Percentiles rank a stretch among this genome's conserved stretches.
These are phyloP conservation scores for Capreolus pygargus DNA, from an alignment of 2,113 vertebrate species.

Conservation along the genomic window DNA sequence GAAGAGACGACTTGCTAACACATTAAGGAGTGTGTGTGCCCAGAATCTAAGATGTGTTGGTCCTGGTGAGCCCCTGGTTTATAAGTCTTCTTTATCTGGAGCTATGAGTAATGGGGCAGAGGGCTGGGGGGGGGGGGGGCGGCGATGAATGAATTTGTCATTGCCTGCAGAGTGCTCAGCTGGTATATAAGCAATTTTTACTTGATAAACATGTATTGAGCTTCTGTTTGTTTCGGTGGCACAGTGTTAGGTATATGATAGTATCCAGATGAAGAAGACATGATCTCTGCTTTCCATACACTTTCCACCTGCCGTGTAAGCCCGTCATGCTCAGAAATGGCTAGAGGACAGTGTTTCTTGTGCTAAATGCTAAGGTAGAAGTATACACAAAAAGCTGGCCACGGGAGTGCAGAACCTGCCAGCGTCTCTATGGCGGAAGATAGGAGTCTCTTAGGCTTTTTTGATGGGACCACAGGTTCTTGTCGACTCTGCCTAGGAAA, in stretches of 20 bases:
- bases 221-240: neutral
- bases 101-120: neutral
- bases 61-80: neutral
- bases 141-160: neutral
- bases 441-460: neutral
- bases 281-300: neutral
- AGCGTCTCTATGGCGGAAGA: neutral
- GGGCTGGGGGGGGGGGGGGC: rapidly evolving
- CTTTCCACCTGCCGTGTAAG: neutral
- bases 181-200: neutral
- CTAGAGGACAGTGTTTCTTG: neutral
- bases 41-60: neutral
- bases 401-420: neutral
- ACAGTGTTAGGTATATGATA: neutral
- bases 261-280: neutral
- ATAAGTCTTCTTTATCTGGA: neutral
- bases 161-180: neutral
- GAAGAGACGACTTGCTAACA: neutral
- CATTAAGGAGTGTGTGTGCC: neutral
- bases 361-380: neutral
- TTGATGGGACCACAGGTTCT: neutral
- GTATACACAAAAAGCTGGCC: neutral
- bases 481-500: neutral
- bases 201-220: neutral
- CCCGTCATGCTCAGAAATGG: neutral